These are phyloP conservation scores for Tortrix viridana DNA, from an alignment of 2,888 invertebrate genomes.

Conservation along the genomic window DNA sequence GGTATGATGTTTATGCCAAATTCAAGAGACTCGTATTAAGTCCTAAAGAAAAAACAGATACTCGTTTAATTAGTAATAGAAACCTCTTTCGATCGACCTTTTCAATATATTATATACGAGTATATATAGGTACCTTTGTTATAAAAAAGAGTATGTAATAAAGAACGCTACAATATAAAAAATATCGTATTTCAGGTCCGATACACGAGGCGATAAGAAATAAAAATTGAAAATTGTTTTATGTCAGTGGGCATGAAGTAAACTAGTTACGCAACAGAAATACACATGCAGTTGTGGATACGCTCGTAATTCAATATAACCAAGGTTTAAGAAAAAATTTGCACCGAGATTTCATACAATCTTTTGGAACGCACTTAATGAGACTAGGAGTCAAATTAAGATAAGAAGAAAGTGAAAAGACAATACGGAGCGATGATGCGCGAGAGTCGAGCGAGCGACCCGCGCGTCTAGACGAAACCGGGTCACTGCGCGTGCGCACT, in stretches of 20 bases:
- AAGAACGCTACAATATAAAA: not conserved
- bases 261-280: constrained; percentile 8
- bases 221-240: constrained; percentile 22
- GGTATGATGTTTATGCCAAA: constrained; percentile 26
- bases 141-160: too few species aligned
- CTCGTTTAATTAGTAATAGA: not conserved
- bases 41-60: constrained; percentile 6
- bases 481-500: constrained; percentile 39
- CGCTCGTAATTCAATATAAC: constrained; percentile 1
- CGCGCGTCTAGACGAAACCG: constrained; percentile 47
- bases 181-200: not conserved
- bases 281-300: not conserved
- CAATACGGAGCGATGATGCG: constrained; percentile 48
- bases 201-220: constrained; percentile 17
- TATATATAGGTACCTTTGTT: not conserved
- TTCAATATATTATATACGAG: not conserved
- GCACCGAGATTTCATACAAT: constrained; percentile 24
- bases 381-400: constrained; percentile 54
- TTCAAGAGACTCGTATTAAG: constrained; percentile 5
- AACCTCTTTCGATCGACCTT: too few species aligned
- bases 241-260: constrained; percentile 19
- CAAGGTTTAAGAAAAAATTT: constrained; percentile 9
- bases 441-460: constrained; percentile 36
- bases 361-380: constrained; percentile 21
- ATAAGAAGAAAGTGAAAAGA: constrained; percentile 62